A percentile compares a stretch with the other conserved stretches of the same genome.
Conservation (phyloP, 2,888 invertebrate genomes). For the Lasioglossum pauxillum region DNA sequence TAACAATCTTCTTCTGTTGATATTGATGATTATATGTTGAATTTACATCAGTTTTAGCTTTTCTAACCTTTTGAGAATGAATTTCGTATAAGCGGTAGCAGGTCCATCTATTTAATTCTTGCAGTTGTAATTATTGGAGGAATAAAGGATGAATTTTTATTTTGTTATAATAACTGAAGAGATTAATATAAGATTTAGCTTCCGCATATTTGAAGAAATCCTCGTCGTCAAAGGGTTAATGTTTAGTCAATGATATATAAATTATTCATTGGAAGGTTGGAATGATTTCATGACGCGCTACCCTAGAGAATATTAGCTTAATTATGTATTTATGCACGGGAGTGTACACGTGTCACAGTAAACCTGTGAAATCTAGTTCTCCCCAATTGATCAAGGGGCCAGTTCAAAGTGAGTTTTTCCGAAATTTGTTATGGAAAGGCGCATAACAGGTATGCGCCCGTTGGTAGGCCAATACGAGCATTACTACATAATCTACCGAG, state of each 20-base stretch:
- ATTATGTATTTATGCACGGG: neutral
- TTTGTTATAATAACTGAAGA: neutral
- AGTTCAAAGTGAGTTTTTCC: constrained; percentile 4
- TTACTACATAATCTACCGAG: neutral
- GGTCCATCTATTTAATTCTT: too few relatives aligned
- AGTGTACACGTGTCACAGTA: constrained; percentile 4
- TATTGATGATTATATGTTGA: neutral
- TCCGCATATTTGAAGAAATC: neutral
- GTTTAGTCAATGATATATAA: neutral
- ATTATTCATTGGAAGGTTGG: neutral
- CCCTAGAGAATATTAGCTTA: neutral
- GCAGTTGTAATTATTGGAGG: neutral
- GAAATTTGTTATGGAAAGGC: constrained; percentile 29
- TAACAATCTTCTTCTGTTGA: neutral
- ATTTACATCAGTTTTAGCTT: neutral
- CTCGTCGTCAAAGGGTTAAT: neutral
- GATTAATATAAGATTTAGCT: neutral
- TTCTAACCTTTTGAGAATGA: neutral
- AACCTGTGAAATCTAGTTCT: neutral
- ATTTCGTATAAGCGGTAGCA: too few relatives aligned
- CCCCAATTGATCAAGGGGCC: neutral
- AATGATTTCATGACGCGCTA: neutral
- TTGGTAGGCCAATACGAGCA: neutral
- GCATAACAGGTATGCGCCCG: constrained; percentile 16
- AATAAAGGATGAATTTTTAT: neutral